Base-by-base conservation (phyloP, 2,113 vertebrate species). In the Nematolebias whitei region DNA sequence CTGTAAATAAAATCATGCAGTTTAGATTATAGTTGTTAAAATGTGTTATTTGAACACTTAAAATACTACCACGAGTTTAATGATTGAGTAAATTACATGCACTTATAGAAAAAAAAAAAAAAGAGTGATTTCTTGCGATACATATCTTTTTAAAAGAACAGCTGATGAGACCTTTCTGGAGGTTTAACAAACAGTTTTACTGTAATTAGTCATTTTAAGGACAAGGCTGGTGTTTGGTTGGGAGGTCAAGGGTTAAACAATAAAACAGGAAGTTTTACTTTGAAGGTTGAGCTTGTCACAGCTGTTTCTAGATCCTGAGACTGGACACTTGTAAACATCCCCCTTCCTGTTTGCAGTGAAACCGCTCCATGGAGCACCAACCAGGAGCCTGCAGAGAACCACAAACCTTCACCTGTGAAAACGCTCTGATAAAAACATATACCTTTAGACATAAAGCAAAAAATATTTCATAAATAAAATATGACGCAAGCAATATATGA, bases 351-450 rank as follows among this genome's bases (percentile, higher is more conserved):
- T 95, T 35, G 45, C n/a, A 0, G 83, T 90, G 87, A 89, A 95
- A 2, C 94, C 94, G 58, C 94, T 96, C 96, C 95, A 97, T 0
- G 96, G 96, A 56, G 96, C 95, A 4, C 95, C 92, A 63, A 97
- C 93, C 80, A 98, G 76, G 57, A 98, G 79, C 96, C 96, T 98
- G 13, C 15, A 78, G 40, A 89, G 72, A 50, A 61, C 58, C 40
- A 55, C 15, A 50, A 66, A 14, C 40, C 40, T 41, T 13, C 15
- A 13, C 3, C 2, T 41, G 40, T 41, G 3, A 41, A 41, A 15
- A 38, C 9, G 4, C 47, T 47, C 12, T 45, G 8, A 18, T 13
- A 19, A 14, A n/a, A 19, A 32, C 32, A 35, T 10, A 10, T 35
- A 8, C 10, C 32, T 35, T 35, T 35, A 35, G 10, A 35, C 5